Conservation (phyloP, 2,888 invertebrate species). For the Dorcus parallelipipedus region DNA sequence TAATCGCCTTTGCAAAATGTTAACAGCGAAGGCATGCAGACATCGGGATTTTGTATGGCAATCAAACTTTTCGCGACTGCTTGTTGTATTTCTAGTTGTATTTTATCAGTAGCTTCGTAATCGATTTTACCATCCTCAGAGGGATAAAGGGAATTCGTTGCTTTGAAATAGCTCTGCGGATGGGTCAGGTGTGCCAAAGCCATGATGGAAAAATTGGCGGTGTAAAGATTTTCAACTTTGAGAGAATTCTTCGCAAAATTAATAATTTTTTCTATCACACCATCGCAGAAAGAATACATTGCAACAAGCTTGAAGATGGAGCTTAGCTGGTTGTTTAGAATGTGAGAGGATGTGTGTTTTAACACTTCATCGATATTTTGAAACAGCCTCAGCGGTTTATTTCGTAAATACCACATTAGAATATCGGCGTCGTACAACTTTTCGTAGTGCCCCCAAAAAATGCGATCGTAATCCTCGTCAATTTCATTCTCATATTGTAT, state of each 20-base stretch:
- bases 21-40: constrained; percentile 3
- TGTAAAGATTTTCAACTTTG: not conserved
- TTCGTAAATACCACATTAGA: not conserved
- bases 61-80: not conserved
- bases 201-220: no score
- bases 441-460: not conserved
- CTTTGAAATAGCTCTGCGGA: no score
- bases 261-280: not conserved
- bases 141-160: not conserved
- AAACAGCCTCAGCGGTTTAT: not conserved
- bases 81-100: not conserved
- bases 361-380: not conserved
- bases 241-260: not conserved
- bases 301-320: no score
- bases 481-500: not conserved
- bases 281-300: not conserved
- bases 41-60: not conserved
- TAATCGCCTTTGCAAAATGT: constrained; percentile 14
- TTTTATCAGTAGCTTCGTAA: not conserved
- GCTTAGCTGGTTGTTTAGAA: no score
- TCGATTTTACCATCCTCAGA: constrained; percentile 5
- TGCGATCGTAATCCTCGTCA: not conserved
- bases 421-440: not conserved
- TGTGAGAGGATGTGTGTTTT: no score
- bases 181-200: no score